phyloP scores from a whole-genome alignment of 2,797 vertebrate species.

The Macropodus opercularis region DNA sequence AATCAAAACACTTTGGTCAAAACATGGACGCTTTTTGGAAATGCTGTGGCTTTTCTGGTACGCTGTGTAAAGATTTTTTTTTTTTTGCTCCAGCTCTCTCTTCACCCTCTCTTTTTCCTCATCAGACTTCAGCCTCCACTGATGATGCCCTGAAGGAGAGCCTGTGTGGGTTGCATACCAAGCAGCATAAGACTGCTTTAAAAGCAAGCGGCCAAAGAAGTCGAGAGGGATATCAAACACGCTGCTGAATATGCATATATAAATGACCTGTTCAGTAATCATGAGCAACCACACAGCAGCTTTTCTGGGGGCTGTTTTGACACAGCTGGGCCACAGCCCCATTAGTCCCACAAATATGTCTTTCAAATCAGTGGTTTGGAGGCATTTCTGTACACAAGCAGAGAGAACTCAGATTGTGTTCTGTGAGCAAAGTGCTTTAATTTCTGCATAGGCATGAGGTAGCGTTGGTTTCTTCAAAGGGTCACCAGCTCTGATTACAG shows the following conservation, averaged over 20 bases:
- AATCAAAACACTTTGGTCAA: conserved; percentile 67
- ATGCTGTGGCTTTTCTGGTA: conserved; percentile 48
- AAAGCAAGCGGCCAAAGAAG: conserved; percentile 71
- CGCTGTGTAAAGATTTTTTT: conserved; percentile 60
- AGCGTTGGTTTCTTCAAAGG: conserved; percentile 62
- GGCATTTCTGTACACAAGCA: conserved; percentile 60
- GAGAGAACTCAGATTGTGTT: conserved; percentile 54
- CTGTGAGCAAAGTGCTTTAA: conserved; percentile 53
- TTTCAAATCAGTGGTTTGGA: conserved; percentile 69
- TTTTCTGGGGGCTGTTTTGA: conserved; percentile 74
- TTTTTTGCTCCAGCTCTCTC: conserved; percentile 26
- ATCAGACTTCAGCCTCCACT: conserved; percentile 79
- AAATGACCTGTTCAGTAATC: conserved; percentile 81
- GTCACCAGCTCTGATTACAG: conserved; percentile 62
- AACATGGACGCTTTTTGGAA: conserved; percentile 65
- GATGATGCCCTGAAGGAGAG: conserved; percentile 81
- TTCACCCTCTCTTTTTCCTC: conserved; percentile 71
- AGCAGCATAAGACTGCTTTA: conserved; percentile 68
- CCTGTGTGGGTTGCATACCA: conserved; percentile 79
- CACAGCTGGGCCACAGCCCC: conserved; percentile 68
- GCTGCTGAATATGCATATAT: conserved; percentile 80
- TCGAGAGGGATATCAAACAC: conserved; percentile 72
- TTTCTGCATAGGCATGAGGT: conserved; percentile 46
- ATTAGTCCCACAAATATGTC: conserved; percentile 75
- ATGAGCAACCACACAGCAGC: conserved; percentile 65